These are phyloP conservation scores for Papilio polyxenes DNA, from an alignment of 1,140 invertebrate species.

Conservation along the genomic window DNA sequence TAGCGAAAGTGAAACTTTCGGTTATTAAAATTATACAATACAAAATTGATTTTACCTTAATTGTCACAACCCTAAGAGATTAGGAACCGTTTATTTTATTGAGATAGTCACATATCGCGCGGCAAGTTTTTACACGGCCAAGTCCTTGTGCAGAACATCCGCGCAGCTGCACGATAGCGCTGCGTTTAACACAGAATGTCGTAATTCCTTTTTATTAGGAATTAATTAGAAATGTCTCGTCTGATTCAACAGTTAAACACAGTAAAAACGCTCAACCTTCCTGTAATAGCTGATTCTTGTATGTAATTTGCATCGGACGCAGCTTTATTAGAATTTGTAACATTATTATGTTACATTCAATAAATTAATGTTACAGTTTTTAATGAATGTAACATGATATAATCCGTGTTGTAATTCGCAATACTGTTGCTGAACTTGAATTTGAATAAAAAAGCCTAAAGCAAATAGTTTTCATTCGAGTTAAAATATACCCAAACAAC, in stretches of 20 bases:
- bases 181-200: constrained; percentile 55
- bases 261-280: constrained; percentile 3
- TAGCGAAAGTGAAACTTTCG: not conserved
- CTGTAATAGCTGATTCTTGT: constrained; percentile 16
- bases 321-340: not conserved
- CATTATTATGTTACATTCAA: not conserved
- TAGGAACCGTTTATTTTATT: constrained; percentile 67
- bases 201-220: constrained; percentile 56
- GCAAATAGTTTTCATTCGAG: not conserved
- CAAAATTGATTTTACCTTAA: not conserved
- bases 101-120: constrained; percentile 61
- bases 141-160: constrained; percentile 49
- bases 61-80: constrained; percentile 48
- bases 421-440: not conserved
- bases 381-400: not conserved
- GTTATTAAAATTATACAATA: not conserved
- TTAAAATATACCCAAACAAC: not conserved
- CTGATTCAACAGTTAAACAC: constrained; percentile 48
- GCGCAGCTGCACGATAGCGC: constrained; percentile 51
- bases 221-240: constrained; percentile 59
- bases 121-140: constrained; percentile 50
- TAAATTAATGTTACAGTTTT: not conserved
- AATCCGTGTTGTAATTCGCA: not conserved
- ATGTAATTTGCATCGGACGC: constrained; percentile 28
- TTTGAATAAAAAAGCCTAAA: not conserved